Conservation (phyloP, 2,113 vertebrate genomes). For the Gila orcuttii region DNA sequence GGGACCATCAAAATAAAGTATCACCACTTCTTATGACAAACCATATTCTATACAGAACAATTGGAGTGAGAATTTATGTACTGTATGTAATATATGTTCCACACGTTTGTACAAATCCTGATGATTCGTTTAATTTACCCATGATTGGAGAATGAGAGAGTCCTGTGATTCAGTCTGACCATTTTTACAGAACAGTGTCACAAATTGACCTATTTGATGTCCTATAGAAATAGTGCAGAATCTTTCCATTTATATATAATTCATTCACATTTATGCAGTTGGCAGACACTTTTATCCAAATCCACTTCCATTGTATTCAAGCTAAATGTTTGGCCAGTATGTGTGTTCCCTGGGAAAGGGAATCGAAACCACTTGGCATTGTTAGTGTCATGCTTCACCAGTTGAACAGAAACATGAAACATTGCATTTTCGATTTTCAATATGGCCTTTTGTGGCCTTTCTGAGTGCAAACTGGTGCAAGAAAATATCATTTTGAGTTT, state of each 20-base stretch:
- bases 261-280: not conserved
- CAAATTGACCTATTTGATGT: not conserved
- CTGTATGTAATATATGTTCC: not conserved
- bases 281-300: not conserved
- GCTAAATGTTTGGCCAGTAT: not conserved
- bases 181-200: not conserved
- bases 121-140: not conserved
- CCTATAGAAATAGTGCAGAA: not conserved
- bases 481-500: not conserved
- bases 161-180: not conserved
- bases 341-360: not conserved
- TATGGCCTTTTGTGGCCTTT: not conserved
- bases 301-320: not conserved
- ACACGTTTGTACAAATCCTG: not conserved
- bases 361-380: not conserved
- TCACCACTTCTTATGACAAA: not conserved
- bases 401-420: not conserved
- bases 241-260: not conserved
- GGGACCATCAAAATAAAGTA: no score
- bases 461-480: not conserved
- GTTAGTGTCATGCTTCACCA: not conserved
- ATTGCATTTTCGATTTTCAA: not conserved
- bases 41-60: not conserved
- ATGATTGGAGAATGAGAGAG: not conserved
- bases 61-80: not conserved